Base-by-base conservation (phyloP, 2,888 invertebrate species). In the Agrochola lota region DNA sequence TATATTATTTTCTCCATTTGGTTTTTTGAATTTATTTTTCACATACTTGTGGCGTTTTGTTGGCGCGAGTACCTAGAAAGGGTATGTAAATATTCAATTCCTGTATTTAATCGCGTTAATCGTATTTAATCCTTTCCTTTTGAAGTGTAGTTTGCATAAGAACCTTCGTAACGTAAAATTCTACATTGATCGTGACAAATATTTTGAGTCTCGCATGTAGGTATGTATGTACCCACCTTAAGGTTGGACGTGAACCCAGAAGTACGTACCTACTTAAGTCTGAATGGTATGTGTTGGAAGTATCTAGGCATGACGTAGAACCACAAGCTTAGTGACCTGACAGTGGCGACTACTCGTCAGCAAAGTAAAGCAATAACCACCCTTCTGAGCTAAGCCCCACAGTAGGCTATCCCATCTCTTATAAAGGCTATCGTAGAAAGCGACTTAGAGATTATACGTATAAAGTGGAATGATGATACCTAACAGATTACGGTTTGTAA, bases 1-100 rank as follows among this genome's bases (percentile, higher is more conserved):
- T 73, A 83, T 83, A 77, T 78, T 80, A 75, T 82, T 80, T 80
- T 74, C 59, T 59, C 64, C 60, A 63, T 81, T 81, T 43, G 63
- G 57, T 63, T 72, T 68, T 66, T 30, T 20, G 23, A 63, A 60
- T 78, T 72, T 69, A 55, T 77, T 78, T 76, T 78, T 52, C 8
- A 26, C 35, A 74, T 77, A 64, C 30, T 40, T 78, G 69, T 75
- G 68, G 71, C 30, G 52, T 78, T 77, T 35, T 70, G 52, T 78
- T 74, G 64, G 64, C 40, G 26, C 40, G n/a, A 55, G 66, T 69
- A 68, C 20, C 49, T 40, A 30, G 30, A 63, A 70, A 73, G 49
- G 60, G 46, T 63, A 55, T 30, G 43, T 73, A 78, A 77, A 77
- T 70, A 79, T 76, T 59, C n/a, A 40, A 67, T 55, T 74, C 46